Evolutionary conservation across 1,140 invertebrate genomes (phyloP).

Genomic region (Ectropis grisescens): DNA sequence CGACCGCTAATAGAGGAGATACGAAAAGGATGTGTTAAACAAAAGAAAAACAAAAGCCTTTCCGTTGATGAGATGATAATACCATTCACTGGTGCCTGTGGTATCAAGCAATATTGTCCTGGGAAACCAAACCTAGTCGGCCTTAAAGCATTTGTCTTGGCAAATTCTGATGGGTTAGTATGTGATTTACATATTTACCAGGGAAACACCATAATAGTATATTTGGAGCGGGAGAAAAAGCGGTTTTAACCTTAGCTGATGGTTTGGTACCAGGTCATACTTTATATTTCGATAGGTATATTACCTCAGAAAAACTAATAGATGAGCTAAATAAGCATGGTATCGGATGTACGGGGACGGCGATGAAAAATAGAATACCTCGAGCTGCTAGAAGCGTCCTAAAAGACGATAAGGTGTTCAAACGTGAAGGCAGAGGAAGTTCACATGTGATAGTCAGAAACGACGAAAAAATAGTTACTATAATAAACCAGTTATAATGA

Average conservation of each 20-base stretch:
- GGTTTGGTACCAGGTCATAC: constrained; percentile 10
- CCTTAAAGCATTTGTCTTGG: constrained; percentile 6
- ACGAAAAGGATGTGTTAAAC: too few relatives aligned
- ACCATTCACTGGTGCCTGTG: constrained; percentile 3
- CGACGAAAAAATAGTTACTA: constrained; percentile 6
- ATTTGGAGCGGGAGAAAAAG: constrained; percentile 12
- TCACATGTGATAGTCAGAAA: constrained; percentile 2
- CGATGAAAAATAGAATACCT: constrained; percentile 14
- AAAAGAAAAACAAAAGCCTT: too few relatives aligned
- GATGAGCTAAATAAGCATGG: constrained; percentile 5
- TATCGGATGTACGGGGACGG: constrained; percentile 9
- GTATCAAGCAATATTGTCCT: constrained; percentile 5
- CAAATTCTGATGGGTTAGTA: constrained; percentile 2
- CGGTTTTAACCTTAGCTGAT: constrained; percentile 7
- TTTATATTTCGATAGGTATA: constrained; percentile 16
- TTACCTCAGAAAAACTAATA: constrained; percentile 9
- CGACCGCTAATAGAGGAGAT: too few relatives aligned
- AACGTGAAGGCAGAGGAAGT: constrained; percentile 5
- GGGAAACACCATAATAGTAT: constrained; percentile 5
- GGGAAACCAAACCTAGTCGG: constrained; percentile 5
- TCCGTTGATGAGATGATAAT: constrained; percentile 9
- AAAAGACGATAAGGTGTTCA: constrained; percentile 4
- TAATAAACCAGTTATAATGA: constrained; percentile 6
- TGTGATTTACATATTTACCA: constrained; percentile 5
- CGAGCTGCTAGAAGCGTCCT: background rate